These are phyloP conservation scores for Odocoileus hemionus DNA, from an alignment of 2,113 vertebrate genomes.

Conservation along the genomic window DNA sequence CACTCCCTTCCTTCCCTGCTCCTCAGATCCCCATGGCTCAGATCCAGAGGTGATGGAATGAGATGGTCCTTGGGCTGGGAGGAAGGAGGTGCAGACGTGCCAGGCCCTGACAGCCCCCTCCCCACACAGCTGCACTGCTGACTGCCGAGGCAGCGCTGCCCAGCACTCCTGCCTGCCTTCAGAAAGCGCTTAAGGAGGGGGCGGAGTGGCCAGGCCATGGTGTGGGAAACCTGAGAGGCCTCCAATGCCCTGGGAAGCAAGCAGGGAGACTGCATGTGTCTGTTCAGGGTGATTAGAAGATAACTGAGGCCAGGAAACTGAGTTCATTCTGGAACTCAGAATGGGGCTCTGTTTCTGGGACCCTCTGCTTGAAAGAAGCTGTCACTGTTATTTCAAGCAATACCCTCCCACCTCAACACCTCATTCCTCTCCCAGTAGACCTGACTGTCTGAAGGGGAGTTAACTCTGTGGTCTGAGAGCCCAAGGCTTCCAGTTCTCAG, in stretches of 20 bases:
- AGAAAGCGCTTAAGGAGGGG: not conserved
- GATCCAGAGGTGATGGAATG: not conserved
- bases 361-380: not conserved
- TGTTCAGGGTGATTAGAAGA: not conserved
- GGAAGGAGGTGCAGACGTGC: not conserved
- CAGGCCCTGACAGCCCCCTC: not conserved
- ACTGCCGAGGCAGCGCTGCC: constrained; percentile 46
- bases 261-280: not conserved
- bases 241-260: not conserved
- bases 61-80: not conserved
- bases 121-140: constrained; percentile 33
- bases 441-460: not conserved
- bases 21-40: not conserved
- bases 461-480: not conserved
- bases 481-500: not conserved
- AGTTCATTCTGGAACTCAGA: not conserved
- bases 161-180: not conserved
- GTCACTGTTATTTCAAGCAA: not conserved
- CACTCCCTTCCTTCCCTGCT: not conserved
- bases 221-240: not conserved
- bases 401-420: not conserved
- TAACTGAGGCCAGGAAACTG: not conserved
- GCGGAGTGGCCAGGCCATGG: not conserved
- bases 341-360: not conserved
- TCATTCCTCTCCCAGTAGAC: not conserved